Evolutionary conservation across 2,797 vertebrate species (phyloP), one percentile per base, ranked within the genome.

Genomic region (Manis javanica): DNA sequence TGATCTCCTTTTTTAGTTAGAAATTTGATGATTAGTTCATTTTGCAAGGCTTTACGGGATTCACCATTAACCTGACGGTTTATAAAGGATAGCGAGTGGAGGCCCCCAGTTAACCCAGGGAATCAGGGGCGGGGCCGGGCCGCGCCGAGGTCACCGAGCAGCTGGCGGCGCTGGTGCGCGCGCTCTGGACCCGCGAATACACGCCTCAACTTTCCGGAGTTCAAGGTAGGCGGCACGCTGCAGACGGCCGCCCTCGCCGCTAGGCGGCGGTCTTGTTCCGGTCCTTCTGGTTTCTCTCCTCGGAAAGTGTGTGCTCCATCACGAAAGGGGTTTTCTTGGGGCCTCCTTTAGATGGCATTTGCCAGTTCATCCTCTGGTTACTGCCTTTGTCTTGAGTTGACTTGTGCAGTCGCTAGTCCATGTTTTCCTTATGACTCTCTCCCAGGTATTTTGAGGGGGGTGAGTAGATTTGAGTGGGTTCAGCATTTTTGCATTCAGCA

Each of bases 191-290:
- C n/a, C n/a, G n/a, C 37, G 37, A 37, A 37, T 37, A 37, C 37
- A 37, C 37, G 4, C 4, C 3, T 4, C 37, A 37, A 37, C 37
- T 37, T 37, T 37, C 37, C 99, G 0, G 99, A 99, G 95, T 99
- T 99, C 98, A 99, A 99, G 99, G 99, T 99, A 98, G 97, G 97
- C 75, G 71, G 91, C 57, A 37, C 92, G 21, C 97, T 97, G 81
- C 49, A 2, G n/a, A 42, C 49, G 16, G 5, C 64, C 23, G 51
- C 29, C 59, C n/a, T 10, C 0, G 46, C 64, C 19, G 69, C 51
- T 31, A 16, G 24, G 51, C 71, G 5, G 49, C 75, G 26, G 34
- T 66, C 78, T 37, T 11, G 16, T 51, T 29, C 46, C 7, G 57
- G 74, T 61, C 82, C 61, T 79, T 15, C 63, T 29, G 63, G 5